Conservation (phyloP, 2,888 invertebrate species). For the Dynastes maya region DNA sequence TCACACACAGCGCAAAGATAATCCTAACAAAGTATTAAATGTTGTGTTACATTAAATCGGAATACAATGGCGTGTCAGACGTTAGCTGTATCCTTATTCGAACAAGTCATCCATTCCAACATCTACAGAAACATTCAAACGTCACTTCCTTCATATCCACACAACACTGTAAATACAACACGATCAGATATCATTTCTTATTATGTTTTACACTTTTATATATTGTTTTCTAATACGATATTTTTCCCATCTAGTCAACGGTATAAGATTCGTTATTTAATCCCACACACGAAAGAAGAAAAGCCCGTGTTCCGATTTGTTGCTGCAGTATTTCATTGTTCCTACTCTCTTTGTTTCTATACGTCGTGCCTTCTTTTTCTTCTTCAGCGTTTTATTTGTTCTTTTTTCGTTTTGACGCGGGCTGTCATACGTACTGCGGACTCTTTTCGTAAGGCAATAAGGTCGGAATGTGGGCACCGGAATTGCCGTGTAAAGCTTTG, state of each 20-base stretch:
- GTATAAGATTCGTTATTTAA: constrained; percentile 24
- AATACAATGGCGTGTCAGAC: constrained; percentile 33
- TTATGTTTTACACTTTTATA: constrained; percentile 29
- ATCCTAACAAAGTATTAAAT: constrained; percentile 37
- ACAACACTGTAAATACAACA: neutral
- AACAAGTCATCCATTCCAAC: constrained; percentile 24
- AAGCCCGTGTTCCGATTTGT: constrained; percentile 35
- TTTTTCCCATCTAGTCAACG: constrained; percentile 31
- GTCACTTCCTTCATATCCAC: constrained; percentile 33
- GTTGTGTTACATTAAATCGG: constrained; percentile 34
- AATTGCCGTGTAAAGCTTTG: constrained; percentile 18
- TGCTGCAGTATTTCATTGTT: neutral
- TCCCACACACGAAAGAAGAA: constrained; percentile 26
- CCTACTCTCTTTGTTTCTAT: constrained; percentile 9
- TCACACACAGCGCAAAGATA: constrained; percentile 24
- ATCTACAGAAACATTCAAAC: constrained; percentile 20
- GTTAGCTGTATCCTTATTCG: constrained; percentile 16
- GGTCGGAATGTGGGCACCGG: constrained; percentile 34
- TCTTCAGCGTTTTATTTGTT: constrained; percentile 15
- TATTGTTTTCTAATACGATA: constrained; percentile 38
- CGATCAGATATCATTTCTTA: constrained; percentile 36
- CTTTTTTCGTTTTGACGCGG: constrained; percentile 20
- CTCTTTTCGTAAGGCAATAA: constrained; percentile 13
- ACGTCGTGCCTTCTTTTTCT: neutral
- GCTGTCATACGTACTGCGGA: constrained; percentile 29